Evolutionary conservation across 2,113 vertebrate genomes (phyloP).

Genomic region (Micronisus gabar): DNA sequence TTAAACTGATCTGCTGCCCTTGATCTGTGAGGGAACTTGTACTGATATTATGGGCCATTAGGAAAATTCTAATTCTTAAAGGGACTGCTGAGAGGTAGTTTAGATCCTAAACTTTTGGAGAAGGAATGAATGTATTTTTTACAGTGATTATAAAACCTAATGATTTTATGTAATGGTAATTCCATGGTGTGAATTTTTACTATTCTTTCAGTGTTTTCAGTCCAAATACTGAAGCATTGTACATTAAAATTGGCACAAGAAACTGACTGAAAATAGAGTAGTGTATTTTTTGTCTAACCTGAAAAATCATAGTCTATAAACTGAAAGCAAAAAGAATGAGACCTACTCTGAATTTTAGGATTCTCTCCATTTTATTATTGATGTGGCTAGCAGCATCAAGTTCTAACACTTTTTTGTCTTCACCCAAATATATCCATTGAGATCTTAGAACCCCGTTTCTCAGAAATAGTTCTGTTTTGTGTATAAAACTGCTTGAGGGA

Average conservation of each 20-base stretch:
- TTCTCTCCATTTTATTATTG: background rate
- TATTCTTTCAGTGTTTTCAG: background rate
- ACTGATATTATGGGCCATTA: background rate
- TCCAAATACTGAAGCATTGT: background rate
- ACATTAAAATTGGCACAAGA: background rate
- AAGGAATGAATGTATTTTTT: background rate
- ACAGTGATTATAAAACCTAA: background rate
- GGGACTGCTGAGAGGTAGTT: background rate
- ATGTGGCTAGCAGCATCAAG: background rate
- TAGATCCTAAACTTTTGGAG: background rate
- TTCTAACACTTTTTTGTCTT: background rate
- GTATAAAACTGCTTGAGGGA: background rate
- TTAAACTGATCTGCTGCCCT: background rate
- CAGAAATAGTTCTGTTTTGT: background rate
- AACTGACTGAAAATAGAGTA: background rate
- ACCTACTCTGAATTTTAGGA: background rate
- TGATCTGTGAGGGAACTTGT: background rate
- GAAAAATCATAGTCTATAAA: background rate
- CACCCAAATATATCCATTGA: background rate
- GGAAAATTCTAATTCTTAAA: background rate
- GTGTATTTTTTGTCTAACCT: background rate
- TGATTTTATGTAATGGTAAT: background rate
- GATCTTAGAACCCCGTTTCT: background rate
- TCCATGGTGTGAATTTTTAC: background rate
- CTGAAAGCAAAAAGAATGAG: background rate